Percentiles rank a stretch among this genome's conserved stretches.
phyloP scores from a whole-genome alignment of 2,113 vertebrate genomes.

The Shinisaurus crocodilurus region DNA sequence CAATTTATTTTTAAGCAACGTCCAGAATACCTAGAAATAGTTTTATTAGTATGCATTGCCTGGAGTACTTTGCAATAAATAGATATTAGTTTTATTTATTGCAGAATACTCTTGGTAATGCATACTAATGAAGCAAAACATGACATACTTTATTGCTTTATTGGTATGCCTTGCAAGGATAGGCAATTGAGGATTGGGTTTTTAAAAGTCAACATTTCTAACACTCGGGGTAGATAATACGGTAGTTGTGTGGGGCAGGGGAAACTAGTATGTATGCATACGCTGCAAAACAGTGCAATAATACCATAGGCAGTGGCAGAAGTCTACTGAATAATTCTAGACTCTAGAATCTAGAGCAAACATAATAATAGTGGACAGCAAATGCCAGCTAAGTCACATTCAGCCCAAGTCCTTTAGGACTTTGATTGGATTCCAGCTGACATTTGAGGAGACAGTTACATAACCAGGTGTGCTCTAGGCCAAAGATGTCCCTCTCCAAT shows the following conservation, averaged over 20 bases:
- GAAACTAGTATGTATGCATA: background rate
- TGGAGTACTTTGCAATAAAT: slow-evolving; percentile 4
- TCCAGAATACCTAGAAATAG: background rate
- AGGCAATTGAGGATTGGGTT: background rate
- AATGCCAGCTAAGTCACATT: slow-evolving; percentile 11
- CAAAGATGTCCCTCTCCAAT: background rate
- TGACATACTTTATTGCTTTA: background rate
- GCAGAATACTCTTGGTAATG: background rate
- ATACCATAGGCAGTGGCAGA: background rate
- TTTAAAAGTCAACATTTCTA: background rate
- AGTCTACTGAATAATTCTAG: background rate
- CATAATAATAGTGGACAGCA: background rate
- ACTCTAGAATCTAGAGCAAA: background rate
- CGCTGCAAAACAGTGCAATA: background rate
- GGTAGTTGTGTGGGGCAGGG: too few species aligned
- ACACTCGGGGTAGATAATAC: background rate
- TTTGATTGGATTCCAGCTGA: slow-evolving; percentile 18
- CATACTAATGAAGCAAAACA: slow-evolving; percentile 13
- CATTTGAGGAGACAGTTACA: slow-evolving; percentile 6
- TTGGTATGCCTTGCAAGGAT: background rate
- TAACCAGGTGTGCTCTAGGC: slow-evolving; percentile 34
- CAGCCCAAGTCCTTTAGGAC: background rate
- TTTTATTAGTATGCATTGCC: background rate
- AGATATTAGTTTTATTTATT: slow-evolving; percentile 24
- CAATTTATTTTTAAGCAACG: background rate